phyloP scores from a whole-genome alignment of 2,797 vertebrate genomes.

The Betta splendens region DNA sequence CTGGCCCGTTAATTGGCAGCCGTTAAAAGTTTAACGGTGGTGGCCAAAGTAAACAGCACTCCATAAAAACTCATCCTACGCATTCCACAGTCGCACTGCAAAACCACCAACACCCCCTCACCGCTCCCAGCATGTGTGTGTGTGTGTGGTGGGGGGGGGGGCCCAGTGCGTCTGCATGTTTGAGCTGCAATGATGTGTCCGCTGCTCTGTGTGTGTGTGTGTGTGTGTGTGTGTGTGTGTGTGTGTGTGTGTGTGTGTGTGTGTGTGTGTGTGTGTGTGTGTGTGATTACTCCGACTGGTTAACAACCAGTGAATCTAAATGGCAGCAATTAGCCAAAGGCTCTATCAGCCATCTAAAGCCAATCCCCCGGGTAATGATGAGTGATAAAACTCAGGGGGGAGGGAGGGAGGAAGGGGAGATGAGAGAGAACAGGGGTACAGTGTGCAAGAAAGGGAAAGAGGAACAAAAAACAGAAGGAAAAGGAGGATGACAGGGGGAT shows the following conservation, averaged over 20 bases:
- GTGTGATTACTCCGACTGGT: constrained; percentile 72
- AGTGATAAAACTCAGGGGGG: constrained; percentile 75
- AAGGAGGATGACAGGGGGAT: constrained; percentile 43
- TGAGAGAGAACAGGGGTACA: constrained; percentile 34
- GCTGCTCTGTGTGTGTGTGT: no score
- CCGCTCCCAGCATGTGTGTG: constrained; percentile 53
- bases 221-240: constrained; percentile 10
- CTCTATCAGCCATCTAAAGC: constrained; percentile 80
- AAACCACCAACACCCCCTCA: constrained; percentile 73
- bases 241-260: constrained; percentile 26
- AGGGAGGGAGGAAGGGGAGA: constrained; percentile 29
- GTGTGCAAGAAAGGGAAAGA: constrained; percentile 5
- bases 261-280: constrained; percentile 34
- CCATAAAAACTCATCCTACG: constrained; percentile 86
- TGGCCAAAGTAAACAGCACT: constrained; percentile 87
- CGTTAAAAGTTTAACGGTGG: constrained; percentile 87
- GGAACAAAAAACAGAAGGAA: constrained; percentile 20
- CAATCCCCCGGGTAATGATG: constrained; percentile 81
- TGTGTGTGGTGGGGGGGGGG: no score
- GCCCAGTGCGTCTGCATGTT: constrained; percentile 37
- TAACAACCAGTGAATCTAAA: constrained; percentile 85
- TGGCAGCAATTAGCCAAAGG: constrained; percentile 83
- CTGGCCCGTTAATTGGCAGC: constrained; percentile 84
- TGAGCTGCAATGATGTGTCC: constrained; percentile 48
- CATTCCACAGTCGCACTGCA: constrained; percentile 79